Evolutionary conservation across 37 sponge, comb jelly and placozoan genomes (phyloP), one percentile per base, ranked within the genome.

Genomic region (Ianthella basta): DNA sequence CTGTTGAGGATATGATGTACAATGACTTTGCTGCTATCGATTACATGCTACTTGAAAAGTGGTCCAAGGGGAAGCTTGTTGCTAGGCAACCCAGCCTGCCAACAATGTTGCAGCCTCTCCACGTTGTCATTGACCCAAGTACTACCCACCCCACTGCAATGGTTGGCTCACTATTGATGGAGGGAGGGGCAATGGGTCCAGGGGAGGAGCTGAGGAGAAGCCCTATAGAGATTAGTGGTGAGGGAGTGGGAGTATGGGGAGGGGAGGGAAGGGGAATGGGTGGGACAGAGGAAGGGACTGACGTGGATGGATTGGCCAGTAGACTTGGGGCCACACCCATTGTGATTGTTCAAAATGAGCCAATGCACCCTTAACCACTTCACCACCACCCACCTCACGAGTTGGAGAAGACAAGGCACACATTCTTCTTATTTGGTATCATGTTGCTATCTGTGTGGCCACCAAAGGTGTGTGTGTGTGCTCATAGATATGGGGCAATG

Each of bases 21-120:
- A 61, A 95, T 57, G 91, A 92, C 66, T 33, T 81, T 18, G 91
- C 96, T 36, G 96, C 94, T 18, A 35, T 90, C 23, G 92, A 92
- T 78, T 92, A 90, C 72, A 85, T 92, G 10, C 84, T 95, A n/a
- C 73, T 92, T 24, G 88, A 81, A 66, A 90, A 86, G 80, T 90
- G 87, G 84, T 88, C 80, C 59, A 85, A 68, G 29, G 86, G 89
- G 12, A 72, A 86, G 32, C 86, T 91, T 27, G 66, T 68, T 21
- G 44, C 84, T 18, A 74, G 82, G 4, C 56, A 33, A 27, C 59
- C 54, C 13, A 24, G 63, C 53, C 27, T 40, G 33, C 69, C 79
- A 3, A 68, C 39, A n/a, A 34, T 39, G 27, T 36, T 23, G 38
- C 23, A 38, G 38, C 2, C n/a, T 3, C 68, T 79, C 24, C 87